Base-by-base conservation (phyloP, 1,140 invertebrate genomes). In the Cylas formicarius region DNA sequence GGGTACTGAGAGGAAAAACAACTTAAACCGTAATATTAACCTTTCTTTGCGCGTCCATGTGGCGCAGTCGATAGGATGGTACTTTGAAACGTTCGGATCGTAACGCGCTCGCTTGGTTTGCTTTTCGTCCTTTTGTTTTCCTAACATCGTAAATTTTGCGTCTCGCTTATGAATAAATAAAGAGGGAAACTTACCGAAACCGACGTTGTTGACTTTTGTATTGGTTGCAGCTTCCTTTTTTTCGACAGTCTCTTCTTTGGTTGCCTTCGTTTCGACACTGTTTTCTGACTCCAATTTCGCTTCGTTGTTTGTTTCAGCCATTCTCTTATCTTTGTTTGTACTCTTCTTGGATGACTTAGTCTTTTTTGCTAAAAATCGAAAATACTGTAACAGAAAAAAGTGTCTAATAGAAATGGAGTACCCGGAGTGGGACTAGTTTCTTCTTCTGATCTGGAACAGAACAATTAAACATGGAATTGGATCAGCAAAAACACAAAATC, bases 61-160 rank as follows among this genome's bases (percentile, higher is more conserved):
- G 0, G 92, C 92, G 73, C 94, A 79, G 10, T 88, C 71, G n/a
- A 97, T 76, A 2, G 93, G 91, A 70, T 97, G 76, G 69, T 97
- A 96, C 16, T 82, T 82, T 2, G 69, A 55, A 53, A 78, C 77
- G 5, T 72, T 70, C 2, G 93, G 93, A 69, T 91, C 75, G 63
- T 92, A 97, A 9, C 26, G 11, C 13, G n/a, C 18, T 22, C 37
- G 19, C 26, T 24, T 5, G 7, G 13, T n/a, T 21, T 22, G n/a
- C 16, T 31, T 42, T 14, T 26, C 3, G 17, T 16, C 8, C 33
- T 8, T 26, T 14, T 0, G 27, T 8, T 20, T 28, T 44, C 10
- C 22, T 35, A 11, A 20, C 16, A 23, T 13, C 21, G 22, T 32
- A 20, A 11, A 33, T 1, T 17, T 23, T 44, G 18, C 36, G 41